These are phyloP conservation scores for Anguilla marmorata DNA, from an alignment of 2,797 vertebrate genomes.

Conservation along the genomic window DNA sequence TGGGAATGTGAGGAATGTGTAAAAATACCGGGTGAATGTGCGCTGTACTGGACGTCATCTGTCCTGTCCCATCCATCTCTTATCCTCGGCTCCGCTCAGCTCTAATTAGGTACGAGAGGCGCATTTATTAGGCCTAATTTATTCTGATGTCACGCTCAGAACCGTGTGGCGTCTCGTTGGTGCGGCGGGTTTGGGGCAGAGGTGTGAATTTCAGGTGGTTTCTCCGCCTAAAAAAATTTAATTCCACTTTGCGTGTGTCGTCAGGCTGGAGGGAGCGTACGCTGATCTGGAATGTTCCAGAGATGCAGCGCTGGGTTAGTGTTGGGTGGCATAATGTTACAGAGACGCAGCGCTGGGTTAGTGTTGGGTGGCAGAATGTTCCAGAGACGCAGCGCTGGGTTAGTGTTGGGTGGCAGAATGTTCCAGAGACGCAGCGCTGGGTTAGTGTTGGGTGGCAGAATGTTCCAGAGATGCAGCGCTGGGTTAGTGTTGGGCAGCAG, in stretches of 20 bases:
- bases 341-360: too few relatives aligned
- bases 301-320: background rate
- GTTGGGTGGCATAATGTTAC: too few relatives aligned
- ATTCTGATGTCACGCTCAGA: background rate
- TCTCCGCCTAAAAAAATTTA: background rate
- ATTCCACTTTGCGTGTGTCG: background rate
- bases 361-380: too few relatives aligned
- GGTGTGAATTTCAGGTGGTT: background rate
- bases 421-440: background rate
- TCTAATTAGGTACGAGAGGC: background rate
- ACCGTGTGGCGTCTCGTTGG: background rate
- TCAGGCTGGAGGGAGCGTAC: background rate
- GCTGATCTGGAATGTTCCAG: background rate
- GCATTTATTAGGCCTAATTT: background rate
- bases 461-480: background rate
- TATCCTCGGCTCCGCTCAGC: too few relatives aligned
- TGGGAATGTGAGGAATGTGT: background rate
- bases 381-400: too few relatives aligned
- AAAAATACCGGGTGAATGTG: background rate
- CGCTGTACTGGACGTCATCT: background rate
- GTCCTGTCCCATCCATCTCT: background rate
- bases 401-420: too few relatives aligned
- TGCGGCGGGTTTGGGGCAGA: background rate
- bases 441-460: background rate
- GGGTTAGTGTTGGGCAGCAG: background rate